Evolutionary conservation across 2,797 vertebrate genomes (phyloP).

Genomic region (Rhinella marina): DNA sequence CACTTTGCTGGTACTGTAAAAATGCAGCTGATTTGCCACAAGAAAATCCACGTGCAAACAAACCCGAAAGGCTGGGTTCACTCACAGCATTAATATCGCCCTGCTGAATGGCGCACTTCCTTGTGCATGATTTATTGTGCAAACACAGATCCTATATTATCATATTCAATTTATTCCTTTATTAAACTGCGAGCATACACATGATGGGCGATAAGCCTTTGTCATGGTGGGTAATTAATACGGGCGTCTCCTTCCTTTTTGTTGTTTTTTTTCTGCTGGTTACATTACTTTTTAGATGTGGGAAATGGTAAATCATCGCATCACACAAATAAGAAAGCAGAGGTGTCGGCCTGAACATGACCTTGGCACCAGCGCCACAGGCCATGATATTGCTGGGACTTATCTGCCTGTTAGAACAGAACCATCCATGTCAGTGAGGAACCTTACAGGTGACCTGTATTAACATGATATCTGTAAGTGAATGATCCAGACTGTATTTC

Average conservation of each 20-base stretch:
- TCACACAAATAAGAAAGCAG: neutral
- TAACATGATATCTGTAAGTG: no score
- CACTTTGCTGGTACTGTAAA: no score
- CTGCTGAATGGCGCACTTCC: neutral
- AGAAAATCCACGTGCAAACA: no score
- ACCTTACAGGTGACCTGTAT: neutral
- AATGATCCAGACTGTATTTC: no score
- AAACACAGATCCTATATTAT: neutral
- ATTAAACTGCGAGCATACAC: neutral
- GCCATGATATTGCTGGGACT: neutral
- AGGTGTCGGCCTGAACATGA: neutral
- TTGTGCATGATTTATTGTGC: neutral
- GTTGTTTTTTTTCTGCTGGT: slow-evolving; percentile 24
- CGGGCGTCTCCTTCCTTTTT: neutral
- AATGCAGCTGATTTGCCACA: no score
- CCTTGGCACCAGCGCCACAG: neutral
- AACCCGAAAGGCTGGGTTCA: no score
- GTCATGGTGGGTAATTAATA: slow-evolving; percentile 4
- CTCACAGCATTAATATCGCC: no score
- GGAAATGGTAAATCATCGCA: neutral
- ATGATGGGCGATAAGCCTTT: slow-evolving; percentile 2
- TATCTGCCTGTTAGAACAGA: neutral
- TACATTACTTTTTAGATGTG: slow-evolving; percentile 19
- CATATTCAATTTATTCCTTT: neutral
- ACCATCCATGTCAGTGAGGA: neutral